Percentiles rank a stretch among this genome's conserved stretches.
These are phyloP conservation scores for Anguilla anguilla DNA, from an alignment of 2,797 vertebrate genomes.

Conservation along the genomic window DNA sequence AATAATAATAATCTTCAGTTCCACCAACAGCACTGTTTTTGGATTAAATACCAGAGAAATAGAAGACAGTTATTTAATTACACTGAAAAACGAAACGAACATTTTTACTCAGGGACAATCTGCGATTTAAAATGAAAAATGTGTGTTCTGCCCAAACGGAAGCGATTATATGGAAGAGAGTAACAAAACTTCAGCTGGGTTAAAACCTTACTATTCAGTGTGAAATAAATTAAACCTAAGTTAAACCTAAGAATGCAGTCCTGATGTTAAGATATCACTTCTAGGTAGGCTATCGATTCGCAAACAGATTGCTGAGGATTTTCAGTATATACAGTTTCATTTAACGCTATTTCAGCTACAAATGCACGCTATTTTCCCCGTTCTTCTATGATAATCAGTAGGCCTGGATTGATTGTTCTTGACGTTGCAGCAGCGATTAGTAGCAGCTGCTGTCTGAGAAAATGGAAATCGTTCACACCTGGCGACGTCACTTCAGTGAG, in stretches of 20 bases:
- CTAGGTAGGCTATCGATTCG: no score
- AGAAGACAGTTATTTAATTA: no score
- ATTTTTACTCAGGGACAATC: not conserved
- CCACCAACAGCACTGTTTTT: not conserved
- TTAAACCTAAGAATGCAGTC: no score
- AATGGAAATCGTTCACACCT: conserved; percentile 24
- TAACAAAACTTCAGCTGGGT: not conserved
- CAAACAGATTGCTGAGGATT: no score
- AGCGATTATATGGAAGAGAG: not conserved
- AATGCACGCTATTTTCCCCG: not conserved
- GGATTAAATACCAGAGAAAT: not conserved
- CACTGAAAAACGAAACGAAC: no score
- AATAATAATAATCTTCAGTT: not conserved
- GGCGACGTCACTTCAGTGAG: not conserved
- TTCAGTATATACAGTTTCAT: not conserved
- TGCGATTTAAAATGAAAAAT: not conserved
- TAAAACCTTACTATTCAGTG: not conserved
- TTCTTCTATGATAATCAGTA: not conserved
- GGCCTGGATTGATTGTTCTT: not conserved
- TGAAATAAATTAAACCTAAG: no score
- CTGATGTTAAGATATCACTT: no score
- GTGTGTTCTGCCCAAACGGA: not conserved
- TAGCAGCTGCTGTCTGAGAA: not conserved
- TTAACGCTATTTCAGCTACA: not conserved
- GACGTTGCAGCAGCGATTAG: not conserved